Evolutionary conservation across 2,888 invertebrate species (phyloP).

Genomic region (Eumacrocentrus americanus): DNA sequence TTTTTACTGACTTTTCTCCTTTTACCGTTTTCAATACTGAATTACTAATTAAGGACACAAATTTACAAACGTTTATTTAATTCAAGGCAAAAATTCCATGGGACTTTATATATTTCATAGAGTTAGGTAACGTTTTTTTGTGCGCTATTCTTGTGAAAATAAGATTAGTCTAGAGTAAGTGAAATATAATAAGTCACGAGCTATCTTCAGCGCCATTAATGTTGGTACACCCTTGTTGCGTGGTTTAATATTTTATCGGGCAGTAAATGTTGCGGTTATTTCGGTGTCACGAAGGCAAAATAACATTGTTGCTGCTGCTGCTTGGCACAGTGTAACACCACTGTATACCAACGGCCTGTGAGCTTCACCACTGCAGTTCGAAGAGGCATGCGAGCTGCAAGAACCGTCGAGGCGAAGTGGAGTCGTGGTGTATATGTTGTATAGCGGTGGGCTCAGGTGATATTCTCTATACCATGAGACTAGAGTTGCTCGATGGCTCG

Average conservation of each 20-base stretch:
- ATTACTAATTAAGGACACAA: neutral
- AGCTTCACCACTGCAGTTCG: neutral
- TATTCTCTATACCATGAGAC: too few species aligned
- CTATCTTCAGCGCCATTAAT: neutral
- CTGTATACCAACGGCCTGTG: too few species aligned
- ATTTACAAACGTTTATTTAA: neutral
- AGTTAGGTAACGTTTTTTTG: neutral
- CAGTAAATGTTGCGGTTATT: slow-evolving; percentile 37
- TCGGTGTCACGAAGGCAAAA: slow-evolving; percentile 28
- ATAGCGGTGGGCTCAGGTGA: neutral
- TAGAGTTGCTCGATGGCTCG: neutral
- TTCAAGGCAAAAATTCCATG: neutral
- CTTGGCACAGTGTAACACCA: slow-evolving; percentile 27
- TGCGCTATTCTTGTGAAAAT: neutral
- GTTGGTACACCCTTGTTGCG: slow-evolving; percentile 14
- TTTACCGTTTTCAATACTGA: neutral
- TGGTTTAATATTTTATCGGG: slow-evolving; percentile 37
- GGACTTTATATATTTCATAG: neutral
- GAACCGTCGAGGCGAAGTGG: too few species aligned
- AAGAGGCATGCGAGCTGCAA: neutral
- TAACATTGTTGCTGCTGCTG: slow-evolving; percentile 28
- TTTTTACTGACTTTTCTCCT: too few species aligned
- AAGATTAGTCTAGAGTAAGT: neutral
- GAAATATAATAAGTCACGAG: neutral
- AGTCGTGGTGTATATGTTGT: neutral